Percentiles rank a stretch among this genome's conserved stretches.
Evolutionary conservation across 2,888 invertebrate genomes (phyloP).

Genomic region (Apotomis betuletana): DNA sequence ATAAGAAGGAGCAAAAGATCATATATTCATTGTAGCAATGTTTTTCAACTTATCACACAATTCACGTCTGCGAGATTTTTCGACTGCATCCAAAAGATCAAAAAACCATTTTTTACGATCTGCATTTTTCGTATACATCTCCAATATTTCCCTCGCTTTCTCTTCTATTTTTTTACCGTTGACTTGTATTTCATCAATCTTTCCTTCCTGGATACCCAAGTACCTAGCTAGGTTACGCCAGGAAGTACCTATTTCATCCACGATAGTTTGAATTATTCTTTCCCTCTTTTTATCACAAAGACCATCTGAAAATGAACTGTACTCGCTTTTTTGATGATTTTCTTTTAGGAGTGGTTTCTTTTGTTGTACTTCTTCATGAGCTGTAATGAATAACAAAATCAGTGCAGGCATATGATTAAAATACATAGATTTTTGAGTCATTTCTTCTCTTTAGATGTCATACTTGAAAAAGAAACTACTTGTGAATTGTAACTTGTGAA

Average conservation of each 20-base stretch:
- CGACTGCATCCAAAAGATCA: slow-evolving; percentile 69
- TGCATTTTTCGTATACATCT: slow-evolving; percentile 57
- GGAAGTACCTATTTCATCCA: slow-evolving; percentile 65
- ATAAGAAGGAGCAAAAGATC: slow-evolving; percentile 38
- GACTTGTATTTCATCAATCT: slow-evolving; percentile 67
- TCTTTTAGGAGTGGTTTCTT: slow-evolving; percentile 34
- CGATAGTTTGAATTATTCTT: slow-evolving; percentile 63
- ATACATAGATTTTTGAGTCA: too few relatives aligned
- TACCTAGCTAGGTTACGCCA: slow-evolving; percentile 73
- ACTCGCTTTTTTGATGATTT: not conserved
- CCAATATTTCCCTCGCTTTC: slow-evolving; percentile 64
- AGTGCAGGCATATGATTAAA: not conserved
- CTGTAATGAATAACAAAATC: slow-evolving; percentile 2
- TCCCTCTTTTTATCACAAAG: slow-evolving; percentile 59
- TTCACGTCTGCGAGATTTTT: slow-evolving; percentile 66
- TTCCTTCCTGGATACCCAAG: slow-evolving; percentile 65
- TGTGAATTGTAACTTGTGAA: too few relatives aligned
- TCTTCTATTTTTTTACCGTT: slow-evolving; percentile 51
- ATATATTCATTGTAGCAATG: slow-evolving; percentile 70
- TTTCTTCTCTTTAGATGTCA: too few relatives aligned
- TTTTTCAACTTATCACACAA: slow-evolving; percentile 63
- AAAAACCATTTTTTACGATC: slow-evolving; percentile 72
- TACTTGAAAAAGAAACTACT: too few relatives aligned
- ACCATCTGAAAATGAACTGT: slow-evolving; percentile 29
- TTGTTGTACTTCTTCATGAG: not conserved